Evolutionary conservation across 2,888 invertebrate species (phyloP), one percentile per base, ranked within the genome.

Genomic region (Hypomecis atomaria): DNA sequence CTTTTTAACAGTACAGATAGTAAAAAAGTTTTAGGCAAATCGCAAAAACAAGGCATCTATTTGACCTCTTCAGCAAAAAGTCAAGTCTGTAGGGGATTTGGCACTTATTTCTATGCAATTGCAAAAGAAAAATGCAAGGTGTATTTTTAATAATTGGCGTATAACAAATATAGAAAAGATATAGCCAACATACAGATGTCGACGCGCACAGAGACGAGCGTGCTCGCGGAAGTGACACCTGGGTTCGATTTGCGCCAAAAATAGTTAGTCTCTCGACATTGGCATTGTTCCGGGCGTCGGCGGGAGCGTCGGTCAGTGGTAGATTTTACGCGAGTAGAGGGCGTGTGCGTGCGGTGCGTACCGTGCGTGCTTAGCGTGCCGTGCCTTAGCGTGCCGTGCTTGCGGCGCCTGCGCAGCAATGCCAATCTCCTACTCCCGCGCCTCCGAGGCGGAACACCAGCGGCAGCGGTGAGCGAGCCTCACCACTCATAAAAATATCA

Each of bases 391-490:
- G 23, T 23, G 3, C 3, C 23, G 47, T 53, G 36, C 43, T 45
- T 50, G 44, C 53, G 42, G 11, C 3, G 7, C 59, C n/a, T 9
- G 33, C 37, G 43, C 54, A 52, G 23, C 11, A 67, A 87, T 87
- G 87, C 88, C 89, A 36, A 78, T 86, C 63, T 83, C 81, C 62
- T 86, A 87, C 72, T 49, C 83, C 33, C 82, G 85, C 60, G 78
- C 85, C 13, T 84, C 87, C 34, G 86, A 74, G 13, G 43, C 23
- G 13, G 54, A 38, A 40, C 61, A 65, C 1, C 61, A 61, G 48
- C 57, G 59, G 59, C 61, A 61, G 48, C 57, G 59, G 59, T 57
- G 64, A 64, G 55, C 13, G 34, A 10, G 33, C 6, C 43, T 45
- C 37, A 8, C 6, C 33, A 42, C 42, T 6, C 13, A 6, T 7